Percentiles rank a stretch among this genome's conserved stretches.
phyloP scores from a whole-genome alignment of 2,113 vertebrate species.

The Psophia crepitans region DNA sequence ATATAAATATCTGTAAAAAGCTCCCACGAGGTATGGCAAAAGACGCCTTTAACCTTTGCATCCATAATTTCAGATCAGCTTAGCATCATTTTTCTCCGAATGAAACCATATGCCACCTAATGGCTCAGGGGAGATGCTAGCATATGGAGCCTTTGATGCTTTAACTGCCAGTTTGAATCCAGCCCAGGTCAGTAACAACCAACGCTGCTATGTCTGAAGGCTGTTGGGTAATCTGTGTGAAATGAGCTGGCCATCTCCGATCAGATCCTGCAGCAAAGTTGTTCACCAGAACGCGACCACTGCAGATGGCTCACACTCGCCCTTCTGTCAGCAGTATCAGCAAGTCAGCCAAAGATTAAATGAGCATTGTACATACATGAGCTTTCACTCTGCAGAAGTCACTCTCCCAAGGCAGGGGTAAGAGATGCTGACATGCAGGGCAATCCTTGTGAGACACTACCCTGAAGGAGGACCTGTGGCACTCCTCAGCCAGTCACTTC shows the following conservation, averaged over 20 bases:
- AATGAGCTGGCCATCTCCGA: neutral
- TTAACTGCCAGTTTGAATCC: neutral
- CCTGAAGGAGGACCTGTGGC: neutral
- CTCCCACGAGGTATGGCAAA: neutral
- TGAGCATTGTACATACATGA: accelerated
- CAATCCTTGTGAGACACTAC: neutral
- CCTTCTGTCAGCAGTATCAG: neutral
- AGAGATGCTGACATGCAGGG: neutral
- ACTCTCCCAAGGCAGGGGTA: neutral
- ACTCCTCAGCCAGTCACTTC: neutral
- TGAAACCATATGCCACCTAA: conserved; percentile 44
- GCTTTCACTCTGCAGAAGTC: neutral
- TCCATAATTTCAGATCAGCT: conserved; percentile 17
- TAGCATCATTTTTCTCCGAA: conserved; percentile 4
- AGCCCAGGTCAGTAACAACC: neutral
- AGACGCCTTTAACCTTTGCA: conserved; percentile 22
- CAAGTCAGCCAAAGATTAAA: neutral
- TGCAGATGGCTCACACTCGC: neutral
- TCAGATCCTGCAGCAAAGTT: neutral
- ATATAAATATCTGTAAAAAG: neutral
- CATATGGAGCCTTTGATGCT: conserved; percentile 1
- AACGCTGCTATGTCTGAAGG: neutral
- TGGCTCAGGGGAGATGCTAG: neutral
- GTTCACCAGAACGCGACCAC: neutral
- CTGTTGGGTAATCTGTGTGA: neutral